Evolutionary conservation across 2,888 invertebrate species (phyloP), one percentile per base, ranked within the genome.

Genomic region (Drosophila mimetica): DNA sequence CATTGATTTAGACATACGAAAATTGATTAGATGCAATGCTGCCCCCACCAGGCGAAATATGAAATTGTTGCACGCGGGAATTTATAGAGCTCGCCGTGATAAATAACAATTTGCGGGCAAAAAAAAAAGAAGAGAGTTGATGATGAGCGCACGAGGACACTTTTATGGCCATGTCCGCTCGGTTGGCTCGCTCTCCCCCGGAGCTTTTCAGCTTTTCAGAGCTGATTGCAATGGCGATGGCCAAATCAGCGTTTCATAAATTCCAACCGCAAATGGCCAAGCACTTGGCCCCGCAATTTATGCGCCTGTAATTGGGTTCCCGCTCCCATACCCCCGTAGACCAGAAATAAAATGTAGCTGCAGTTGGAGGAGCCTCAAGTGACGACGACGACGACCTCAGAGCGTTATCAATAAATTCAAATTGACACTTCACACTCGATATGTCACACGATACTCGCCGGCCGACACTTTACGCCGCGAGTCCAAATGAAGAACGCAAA

Each of bases 401-500:
- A 72, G 71, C 79, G 79, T 90, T 90, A 90, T 90, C 90, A 90
- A 90, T 90, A 90, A 90, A 90, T 90, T 90, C 86, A 90, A 89
- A 90, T 89, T 90, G 90, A 90, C 90, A 90, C 81, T 90, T 90
- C 90, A 90, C 90, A 90, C 90, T 90, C 85, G 90, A 90, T 90
- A 89, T 90, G 90, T 90, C 90, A 90, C 89, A 88, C 84, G 90
- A 90, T 90, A 90, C 83, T 87, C 79, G 74, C 37, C 52, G 25
- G 20, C 39, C 63, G 75, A 76, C 78, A 75, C 71, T 59, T 67
- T 55, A 69, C 47, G 48, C 69, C 57, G 36, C 34, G 54, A 46
- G 2, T 30, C 53, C 28, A 37, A 59, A 44, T 53, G 60, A 46
- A 46, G 41, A 42, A 67, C 71, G 64, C 58, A 67, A 64, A 74